Conservation (phyloP, 2,797 vertebrate species). For the Pseudochirops corinnae region DNA sequence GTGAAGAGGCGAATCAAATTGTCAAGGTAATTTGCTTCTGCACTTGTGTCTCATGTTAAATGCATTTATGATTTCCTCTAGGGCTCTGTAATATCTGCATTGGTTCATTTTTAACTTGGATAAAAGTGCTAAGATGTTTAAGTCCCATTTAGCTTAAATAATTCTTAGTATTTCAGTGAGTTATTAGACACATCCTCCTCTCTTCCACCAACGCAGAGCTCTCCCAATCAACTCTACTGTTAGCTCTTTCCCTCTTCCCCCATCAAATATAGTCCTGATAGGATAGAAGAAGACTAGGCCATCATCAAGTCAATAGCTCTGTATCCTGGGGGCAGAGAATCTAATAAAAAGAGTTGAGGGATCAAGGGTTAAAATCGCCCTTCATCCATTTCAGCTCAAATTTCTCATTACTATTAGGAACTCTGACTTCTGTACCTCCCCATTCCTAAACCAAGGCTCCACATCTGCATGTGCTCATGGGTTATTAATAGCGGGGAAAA, state of each 20-base stretch:
- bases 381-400: background rate
- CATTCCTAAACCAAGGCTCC: background rate
- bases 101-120: slow-evolving; percentile 32
- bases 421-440: background rate
- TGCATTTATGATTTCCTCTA: background rate
- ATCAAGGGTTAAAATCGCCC: background rate
- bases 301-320: background rate
- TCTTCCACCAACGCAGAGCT: background rate
- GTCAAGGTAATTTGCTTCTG: background rate
- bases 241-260: background rate
- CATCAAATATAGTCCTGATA: background rate
- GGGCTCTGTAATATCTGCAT: background rate
- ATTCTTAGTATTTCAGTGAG: slow-evolving; percentile 11
- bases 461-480: background rate
- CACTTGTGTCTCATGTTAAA: slow-evolving; percentile 8
- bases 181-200: background rate
- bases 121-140: background rate
- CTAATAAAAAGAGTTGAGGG: background rate
- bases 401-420: background rate
- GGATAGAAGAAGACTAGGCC: background rate
- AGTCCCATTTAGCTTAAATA: background rate
- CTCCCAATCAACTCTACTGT: background rate
- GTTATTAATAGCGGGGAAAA: background rate
- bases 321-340: background rate
- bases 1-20: background rate